Conservation (phyloP, 2,113 vertebrate genomes). For the Neogale vison region DNA sequence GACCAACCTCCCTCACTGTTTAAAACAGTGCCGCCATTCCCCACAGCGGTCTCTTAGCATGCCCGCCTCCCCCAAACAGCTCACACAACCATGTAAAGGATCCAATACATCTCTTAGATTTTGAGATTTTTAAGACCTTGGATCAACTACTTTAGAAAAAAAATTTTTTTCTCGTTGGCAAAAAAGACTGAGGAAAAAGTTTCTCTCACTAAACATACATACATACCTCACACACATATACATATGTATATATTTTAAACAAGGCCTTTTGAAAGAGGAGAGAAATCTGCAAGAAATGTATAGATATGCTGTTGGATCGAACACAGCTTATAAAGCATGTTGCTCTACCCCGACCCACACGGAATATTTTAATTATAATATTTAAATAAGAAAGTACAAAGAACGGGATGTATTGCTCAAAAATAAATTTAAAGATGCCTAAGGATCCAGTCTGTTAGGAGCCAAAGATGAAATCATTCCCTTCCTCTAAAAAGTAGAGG, state of each 20-base stretch:
- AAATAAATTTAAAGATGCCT: slow-evolving; percentile 29
- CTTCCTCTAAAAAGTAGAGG: background rate
- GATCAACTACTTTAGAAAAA: background rate
- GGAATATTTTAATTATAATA: slow-evolving; percentile 3
- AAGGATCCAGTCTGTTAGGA: background rate
- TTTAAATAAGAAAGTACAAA: slow-evolving; percentile 7
- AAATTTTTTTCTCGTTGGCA: background rate
- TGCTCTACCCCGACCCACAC: background rate
- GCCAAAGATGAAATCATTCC: background rate
- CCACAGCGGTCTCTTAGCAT: background rate
- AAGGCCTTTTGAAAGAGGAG: slow-evolving; percentile 21
- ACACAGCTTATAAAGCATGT: background rate
- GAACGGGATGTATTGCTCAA: background rate
- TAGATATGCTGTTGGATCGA: background rate
- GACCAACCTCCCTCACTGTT: background rate
- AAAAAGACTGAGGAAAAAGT: background rate
- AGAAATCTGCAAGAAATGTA: background rate
- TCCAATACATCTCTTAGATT: background rate
- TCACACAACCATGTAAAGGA: background rate
- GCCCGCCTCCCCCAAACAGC: background rate
- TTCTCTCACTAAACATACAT: background rate
- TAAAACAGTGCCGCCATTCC: background rate
- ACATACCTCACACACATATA: background rate
- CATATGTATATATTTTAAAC: background rate
- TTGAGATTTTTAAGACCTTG: background rate